Conservation (phyloP, 1,140 invertebrate genomes). For the Procambarus clarkii region DNA sequence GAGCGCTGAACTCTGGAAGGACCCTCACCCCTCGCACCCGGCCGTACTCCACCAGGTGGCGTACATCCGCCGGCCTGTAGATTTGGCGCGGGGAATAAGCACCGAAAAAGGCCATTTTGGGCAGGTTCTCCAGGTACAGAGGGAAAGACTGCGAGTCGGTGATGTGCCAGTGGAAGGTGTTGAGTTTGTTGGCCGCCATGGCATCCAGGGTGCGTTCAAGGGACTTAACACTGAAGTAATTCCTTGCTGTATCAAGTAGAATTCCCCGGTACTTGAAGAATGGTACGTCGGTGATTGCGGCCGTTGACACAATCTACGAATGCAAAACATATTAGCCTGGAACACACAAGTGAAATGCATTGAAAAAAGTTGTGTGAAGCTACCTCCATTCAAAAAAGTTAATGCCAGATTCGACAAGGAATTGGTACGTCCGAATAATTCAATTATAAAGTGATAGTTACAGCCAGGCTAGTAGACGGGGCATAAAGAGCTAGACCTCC, state of each 20-base stretch:
- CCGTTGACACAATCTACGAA: conserved; percentile 48
- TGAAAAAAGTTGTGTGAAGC: too few species aligned
- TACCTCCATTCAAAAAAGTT: too few species aligned
- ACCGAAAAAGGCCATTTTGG: conserved; percentile 63
- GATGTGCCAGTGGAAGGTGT: conserved; percentile 93
- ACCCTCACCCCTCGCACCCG: conserved; percentile 83
- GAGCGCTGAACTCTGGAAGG: conserved; percentile 91
- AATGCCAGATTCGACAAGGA: too few species aligned
- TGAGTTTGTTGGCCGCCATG: conserved; percentile 88
- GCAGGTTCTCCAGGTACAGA: conserved; percentile 77
- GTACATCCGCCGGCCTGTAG: conserved; percentile 84
- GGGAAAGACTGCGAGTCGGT: conserved; percentile 92
- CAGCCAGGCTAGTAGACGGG: too few species aligned
- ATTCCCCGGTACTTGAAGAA: conserved; percentile 66
- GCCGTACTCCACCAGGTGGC: conserved; percentile 84
- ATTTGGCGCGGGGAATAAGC: conserved; percentile 54
- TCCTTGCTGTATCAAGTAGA: conserved; percentile 69
- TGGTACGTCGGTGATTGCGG: conserved; percentile 60
- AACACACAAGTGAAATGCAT: too few species aligned
- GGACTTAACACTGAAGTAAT: conserved; percentile 81
- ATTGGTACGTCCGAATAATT: too few species aligned
- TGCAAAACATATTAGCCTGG: not conserved
- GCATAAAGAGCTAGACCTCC: too few species aligned
- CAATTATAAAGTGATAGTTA: too few species aligned
- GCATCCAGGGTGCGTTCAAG: conserved; percentile 87